phyloP scores from a whole-genome alignment of 2,888 invertebrate genomes.

The Spialia ferax region DNA sequence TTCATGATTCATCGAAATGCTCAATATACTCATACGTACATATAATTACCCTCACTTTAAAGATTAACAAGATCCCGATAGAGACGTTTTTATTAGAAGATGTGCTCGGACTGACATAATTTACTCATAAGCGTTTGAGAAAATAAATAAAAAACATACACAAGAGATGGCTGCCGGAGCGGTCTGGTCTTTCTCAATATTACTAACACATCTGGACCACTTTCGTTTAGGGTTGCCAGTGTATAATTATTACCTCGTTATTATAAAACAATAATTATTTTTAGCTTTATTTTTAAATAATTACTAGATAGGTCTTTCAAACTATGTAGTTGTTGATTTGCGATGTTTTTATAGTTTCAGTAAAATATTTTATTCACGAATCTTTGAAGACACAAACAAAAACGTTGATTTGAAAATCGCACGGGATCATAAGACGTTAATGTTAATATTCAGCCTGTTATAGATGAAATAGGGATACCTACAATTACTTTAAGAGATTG shows the following conservation, averaged over 20 bases:
- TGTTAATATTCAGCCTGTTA: no score
- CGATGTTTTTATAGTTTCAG: no score
- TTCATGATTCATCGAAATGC: slow-evolving; percentile 11
- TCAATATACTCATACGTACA: slow-evolving; percentile 12
- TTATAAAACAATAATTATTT: background rate
- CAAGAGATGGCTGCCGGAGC: slow-evolving; percentile 47
- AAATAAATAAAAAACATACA: slow-evolving; percentile 65
- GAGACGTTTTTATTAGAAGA: slow-evolving; percentile 49
- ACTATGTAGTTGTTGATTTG: no score
- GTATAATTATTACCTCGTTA: background rate
- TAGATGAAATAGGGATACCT: no score
- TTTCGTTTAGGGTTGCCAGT: slow-evolving; percentile 40
- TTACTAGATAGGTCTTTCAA: no score
- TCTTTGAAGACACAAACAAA: no score
- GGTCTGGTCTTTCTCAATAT: slow-evolving; percentile 69
- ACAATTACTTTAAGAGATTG: no score
- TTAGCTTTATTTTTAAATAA: background rate
- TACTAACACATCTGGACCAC: slow-evolving; percentile 55
- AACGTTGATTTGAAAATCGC: no score
- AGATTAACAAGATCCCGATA: slow-evolving; percentile 46
- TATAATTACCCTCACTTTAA: slow-evolving; percentile 40
- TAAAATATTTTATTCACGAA: no score
- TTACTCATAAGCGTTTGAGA: slow-evolving; percentile 70
- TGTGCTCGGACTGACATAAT: slow-evolving; percentile 59
- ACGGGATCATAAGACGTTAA: no score